Base-by-base conservation (phyloP, 2,113 vertebrate genomes). In the Cranoglanis bouderius region DNA sequence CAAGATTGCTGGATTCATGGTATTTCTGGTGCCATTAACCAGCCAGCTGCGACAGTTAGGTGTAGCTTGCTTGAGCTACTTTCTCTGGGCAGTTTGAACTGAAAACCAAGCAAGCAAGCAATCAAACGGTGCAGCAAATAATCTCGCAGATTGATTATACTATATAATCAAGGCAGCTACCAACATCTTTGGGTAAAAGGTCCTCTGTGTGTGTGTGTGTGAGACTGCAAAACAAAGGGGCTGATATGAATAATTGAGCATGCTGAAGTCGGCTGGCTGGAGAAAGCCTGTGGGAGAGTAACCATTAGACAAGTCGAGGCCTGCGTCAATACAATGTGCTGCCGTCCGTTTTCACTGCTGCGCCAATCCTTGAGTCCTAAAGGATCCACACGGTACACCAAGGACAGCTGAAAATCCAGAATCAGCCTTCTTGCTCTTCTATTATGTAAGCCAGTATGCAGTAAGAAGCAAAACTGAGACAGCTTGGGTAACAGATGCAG, bases 221-320 rank as follows among this genome's bases (percentile, higher is more conserved):
- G 55, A 5, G 72, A 86, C 75, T 82, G 89, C 90, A 85, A 87
- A 38, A 81, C 72, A 83, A 89, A 91, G 90, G 78, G 91, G 89
- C 92, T 95, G 38, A 87, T 93, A 97, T 97, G 94, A 97, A 97
- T 98, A 93, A 97, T 95, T 93, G 19, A 87, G 84, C 92, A 90
- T 85, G 91, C 90, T 90, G 92, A 91, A 91, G 94, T 87, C 87
- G 63, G 93, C 94, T 90, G 89, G 93, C 87, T 0, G 6, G 94
- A 96, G 95, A 95, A 2, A 88, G 85, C 95, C 92, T 91, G 61
- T 88, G 94, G 93, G 94, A 95, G 92, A 91, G 4, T 65, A 90
- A 92, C 94, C 94, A 95, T 95, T 93, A 95, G 89, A 86, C 70
- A 63, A 78, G 46, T 82, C 49, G 18, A 82, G 81, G 78, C 85